Base-by-base conservation (phyloP, 2,797 vertebrate genomes). In the Valencia hispanica region DNA sequence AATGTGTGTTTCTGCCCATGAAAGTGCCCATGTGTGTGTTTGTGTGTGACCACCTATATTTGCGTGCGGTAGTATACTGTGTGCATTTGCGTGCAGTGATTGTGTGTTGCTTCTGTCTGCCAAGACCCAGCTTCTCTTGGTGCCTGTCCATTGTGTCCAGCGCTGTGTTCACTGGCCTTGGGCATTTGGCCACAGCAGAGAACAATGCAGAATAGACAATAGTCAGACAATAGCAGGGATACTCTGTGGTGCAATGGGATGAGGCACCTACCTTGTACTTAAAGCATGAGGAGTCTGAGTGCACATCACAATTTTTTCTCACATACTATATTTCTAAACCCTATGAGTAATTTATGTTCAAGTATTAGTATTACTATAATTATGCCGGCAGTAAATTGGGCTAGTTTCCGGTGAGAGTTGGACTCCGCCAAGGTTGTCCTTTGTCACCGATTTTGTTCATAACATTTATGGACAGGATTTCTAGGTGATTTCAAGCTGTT, bases 191-290 rank as follows among this genome's bases (percentile, higher is more conserved):
- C 75, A 85, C 87, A 82, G 66, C 68, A 82, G 81, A 89, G 88
- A 87, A 94, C 92, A 94, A 93, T 91, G 84, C 80, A 78, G 82
- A 75, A 79, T 80, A 75, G 81, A 94, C 93, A 94, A 93, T 89
- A 80, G 80, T 75, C 68, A 50, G 85, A 93, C 89, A 92, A 93
- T 80, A 75, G 85, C 84, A 71, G 79, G 82, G 84, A 80, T 82
- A 76, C 84, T 87, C 89, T 72, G 84, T 65, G 83, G 85, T 39
- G 51, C 86, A 81, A 73, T 2, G 66, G 81, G 85, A 89, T 84
- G 75, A 88, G 82, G 78, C 75, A 84, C 72, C 82, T 81, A 84
- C 72, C 82, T 66, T 81, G 79, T 83, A 87, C 80, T 81, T 86
- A 83, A 75, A 89, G 80, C 75, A 73, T 63, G 70, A 79, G 74